Percentiles rank a stretch among this genome's conserved stretches.
Evolutionary conservation across 1,140 invertebrate genomes (phyloP).

Genomic region (Halesus radiatus): DNA sequence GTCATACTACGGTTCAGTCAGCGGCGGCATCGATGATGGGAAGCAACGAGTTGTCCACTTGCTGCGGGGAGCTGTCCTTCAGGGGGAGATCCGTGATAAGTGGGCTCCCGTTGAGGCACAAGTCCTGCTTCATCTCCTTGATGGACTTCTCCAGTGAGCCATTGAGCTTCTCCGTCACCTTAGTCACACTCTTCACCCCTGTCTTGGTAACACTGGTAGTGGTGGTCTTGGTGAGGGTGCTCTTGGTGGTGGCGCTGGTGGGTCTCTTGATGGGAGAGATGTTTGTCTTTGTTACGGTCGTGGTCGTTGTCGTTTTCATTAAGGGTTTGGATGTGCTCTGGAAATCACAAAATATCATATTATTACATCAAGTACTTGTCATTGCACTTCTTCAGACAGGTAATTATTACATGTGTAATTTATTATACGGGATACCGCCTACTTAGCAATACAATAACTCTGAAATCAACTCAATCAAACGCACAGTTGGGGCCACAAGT

Average conservation of each 20-base stretch:
- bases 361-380: too few species aligned
- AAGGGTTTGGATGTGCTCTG: conserved; percentile 49
- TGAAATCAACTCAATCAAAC: too few species aligned
- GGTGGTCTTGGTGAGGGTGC: conserved; percentile 63
- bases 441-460: too few species aligned
- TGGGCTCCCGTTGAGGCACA: conserved; percentile 59
- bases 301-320: conserved; percentile 55
- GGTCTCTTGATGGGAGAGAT: conserved; percentile 59
- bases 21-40: conserved; percentile 64
- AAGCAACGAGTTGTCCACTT: conserved; percentile 64
- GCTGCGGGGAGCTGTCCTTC: conserved; percentile 61
- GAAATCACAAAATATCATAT: conserved; percentile 5
- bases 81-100: conserved; percentile 61
- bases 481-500: too few species aligned
- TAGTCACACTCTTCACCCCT: conserved; percentile 39
- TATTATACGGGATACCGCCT: too few species aligned
- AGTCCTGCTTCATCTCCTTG: conserved; percentile 56
- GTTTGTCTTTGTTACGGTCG: conserved; percentile 57
- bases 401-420: too few species aligned
- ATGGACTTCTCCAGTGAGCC: conserved; percentile 47
- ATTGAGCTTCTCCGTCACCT: conserved; percentile 52
- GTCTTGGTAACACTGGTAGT: conserved; percentile 53
- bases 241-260: conserved; percentile 61
- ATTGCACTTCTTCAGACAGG: too few species aligned
- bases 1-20: conserved; percentile 43